Evolutionary conservation across 1,140 invertebrate genomes (phyloP).

Genomic region (Batillaria attramentaria): DNA sequence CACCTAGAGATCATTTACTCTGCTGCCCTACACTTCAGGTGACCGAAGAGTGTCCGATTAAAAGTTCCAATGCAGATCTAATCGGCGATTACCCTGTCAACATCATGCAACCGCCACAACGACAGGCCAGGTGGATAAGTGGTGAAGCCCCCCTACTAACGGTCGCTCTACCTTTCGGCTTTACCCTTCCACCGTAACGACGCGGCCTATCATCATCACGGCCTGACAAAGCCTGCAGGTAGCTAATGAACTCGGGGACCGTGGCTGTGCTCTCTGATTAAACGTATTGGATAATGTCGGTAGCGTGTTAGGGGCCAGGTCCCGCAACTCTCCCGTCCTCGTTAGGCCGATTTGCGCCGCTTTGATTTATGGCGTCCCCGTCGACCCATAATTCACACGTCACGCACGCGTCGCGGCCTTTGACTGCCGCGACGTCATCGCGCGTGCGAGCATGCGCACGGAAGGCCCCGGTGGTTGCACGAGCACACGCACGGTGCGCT

Average conservation of each 20-base stretch:
- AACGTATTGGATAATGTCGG: slow-evolving; percentile 12
- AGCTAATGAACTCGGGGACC: background rate
- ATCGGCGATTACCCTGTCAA: no score
- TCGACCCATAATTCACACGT: slow-evolving; percentile 19
- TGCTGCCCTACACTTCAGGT: no score
- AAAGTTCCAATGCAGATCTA: no score
- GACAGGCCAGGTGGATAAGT: no score
- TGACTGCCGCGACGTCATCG: background rate
- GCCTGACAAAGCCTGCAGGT: background rate
- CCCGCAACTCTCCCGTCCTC: background rate
- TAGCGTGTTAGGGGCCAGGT: background rate
- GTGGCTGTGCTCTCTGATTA: background rate
- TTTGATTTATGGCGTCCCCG: slow-evolving; percentile 10
- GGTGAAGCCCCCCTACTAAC: no score
- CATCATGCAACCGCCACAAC: no score
- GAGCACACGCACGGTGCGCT: background rate
- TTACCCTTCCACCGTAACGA: no score
- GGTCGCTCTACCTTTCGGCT: no score
- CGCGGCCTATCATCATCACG: no score
- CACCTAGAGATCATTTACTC: no score
- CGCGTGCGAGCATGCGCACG: background rate
- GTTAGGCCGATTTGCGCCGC: slow-evolving; percentile 25
- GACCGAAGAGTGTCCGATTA: no score
- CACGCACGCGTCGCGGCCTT: background rate
- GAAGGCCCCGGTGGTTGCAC: background rate